Evolutionary conservation across 2,888 invertebrate species (phyloP), one percentile per base, ranked within the genome.

Genomic region (Spodoptera littoralis): DNA sequence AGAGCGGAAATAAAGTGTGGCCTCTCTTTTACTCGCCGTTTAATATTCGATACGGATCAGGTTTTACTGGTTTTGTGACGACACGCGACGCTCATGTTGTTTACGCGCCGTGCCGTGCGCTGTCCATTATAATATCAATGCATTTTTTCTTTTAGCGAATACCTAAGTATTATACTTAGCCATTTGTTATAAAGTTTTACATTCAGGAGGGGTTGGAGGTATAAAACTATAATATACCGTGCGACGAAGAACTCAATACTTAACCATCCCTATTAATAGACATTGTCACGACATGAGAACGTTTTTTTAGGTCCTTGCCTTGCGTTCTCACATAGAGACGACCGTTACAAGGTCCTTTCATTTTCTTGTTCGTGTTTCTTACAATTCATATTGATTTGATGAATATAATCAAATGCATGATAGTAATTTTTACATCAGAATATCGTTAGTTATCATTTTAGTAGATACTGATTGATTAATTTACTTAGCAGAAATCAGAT

Each of bases 21-120:
- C 71, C 71, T 63, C 71, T 75, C 71, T 56, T 41, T 71, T 55
- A 47, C 71, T 62, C 58, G 52, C 49, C 46, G 75, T 59, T 63
- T 75, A 59, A 70, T 71, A 75, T 71, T 75, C 76, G 71, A 71
- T 71, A 76, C 76, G 71, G 71, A 71, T 71, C 71, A 70, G 76
- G 77, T 76, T 66, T 72, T 58, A 73, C 73, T 73, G 73, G 73
- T 72, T 73, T 65, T 62, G 56, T 60, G 73, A 58, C 60, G 73
- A 56, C 73, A 76, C 73, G 72, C 72, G 66, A 63, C 62, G 66
- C 71, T 59, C 53, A 56, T 47, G 64, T 75, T 76, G 76, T 72
- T 64, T 59, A 59, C 76, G 62, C 61, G 52, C 45, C 44, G 43
- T 41, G 45, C 45, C 58, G 54, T 69, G 75, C 70, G 48, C 55